A percentile compares a stretch with the other conserved stretches of the same genome.
phyloP scores from a whole-genome alignment of 1,140 invertebrate species.

The Eurosta solidaginis region DNA sequence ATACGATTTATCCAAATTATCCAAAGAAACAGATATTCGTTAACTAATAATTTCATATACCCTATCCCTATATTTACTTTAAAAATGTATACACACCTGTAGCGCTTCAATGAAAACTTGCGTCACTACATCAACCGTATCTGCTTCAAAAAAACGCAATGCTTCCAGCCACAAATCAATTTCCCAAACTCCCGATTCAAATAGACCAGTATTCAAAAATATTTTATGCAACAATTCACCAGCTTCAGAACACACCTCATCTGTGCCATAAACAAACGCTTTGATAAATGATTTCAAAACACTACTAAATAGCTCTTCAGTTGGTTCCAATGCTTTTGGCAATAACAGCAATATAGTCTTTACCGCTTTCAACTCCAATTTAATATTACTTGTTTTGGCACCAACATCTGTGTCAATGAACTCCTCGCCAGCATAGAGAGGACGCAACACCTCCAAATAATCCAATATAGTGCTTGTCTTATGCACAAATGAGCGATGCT shows the following conservation, averaged over 20 bases:
- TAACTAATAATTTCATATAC: too few relatives aligned
- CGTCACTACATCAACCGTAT: conserved; percentile 42
- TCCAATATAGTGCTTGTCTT: conserved; percentile 53
- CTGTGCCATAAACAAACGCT: conserved; percentile 59
- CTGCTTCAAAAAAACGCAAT: conserved; percentile 45
- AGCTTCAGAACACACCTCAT: conserved; percentile 51
- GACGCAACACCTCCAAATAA: conserved; percentile 52
- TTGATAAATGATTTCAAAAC: conserved; percentile 64
- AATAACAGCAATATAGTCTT: conserved; percentile 67
- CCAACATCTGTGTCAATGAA: background rate
- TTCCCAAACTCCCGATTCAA: conserved; percentile 65
- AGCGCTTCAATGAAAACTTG: conserved; percentile 45
- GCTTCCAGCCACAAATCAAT: conserved; percentile 71
- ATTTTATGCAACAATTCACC: conserved; percentile 61
- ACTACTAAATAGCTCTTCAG: conserved; percentile 65
- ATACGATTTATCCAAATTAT: too few relatives aligned
- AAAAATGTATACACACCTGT: conserved; percentile 26
- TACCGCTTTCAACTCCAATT: conserved; percentile 70
- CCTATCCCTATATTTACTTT: too few relatives aligned
- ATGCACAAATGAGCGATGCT: conserved; percentile 54
- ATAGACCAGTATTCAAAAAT: conserved; percentile 67
- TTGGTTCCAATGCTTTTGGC: conserved; percentile 63
- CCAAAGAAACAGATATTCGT: too few relatives aligned
- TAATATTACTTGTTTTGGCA: conserved; percentile 45
- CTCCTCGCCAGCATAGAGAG: conserved; percentile 43